Base-by-base conservation (phyloP, 2,113 vertebrate species). In the Leptobrachium ailaonicum region DNA sequence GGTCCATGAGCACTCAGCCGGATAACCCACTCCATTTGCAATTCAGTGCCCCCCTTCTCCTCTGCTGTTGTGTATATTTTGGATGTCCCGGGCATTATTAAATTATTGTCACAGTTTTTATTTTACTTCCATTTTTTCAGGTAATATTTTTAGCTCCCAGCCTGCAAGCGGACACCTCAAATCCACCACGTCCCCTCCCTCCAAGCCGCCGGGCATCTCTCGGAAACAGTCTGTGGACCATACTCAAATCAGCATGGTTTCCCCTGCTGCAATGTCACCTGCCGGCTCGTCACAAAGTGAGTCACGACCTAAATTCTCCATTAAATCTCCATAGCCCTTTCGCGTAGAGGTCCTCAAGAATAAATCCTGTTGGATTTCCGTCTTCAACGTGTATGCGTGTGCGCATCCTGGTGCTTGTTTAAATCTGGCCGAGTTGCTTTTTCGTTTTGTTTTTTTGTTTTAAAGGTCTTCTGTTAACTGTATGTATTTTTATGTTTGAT, bases 221-320 rank as follows among this genome's bases (percentile, higher is more conserved):
- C 95, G 97, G 87, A 99, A 99, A 83, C 96, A 97, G 84, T 98
- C 97, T 10, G 84, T 96, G 90, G 98, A 99, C 86, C 91, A 96
- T 86, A 93, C 84, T 82, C 96, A 96, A 92, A 91, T 95, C 85
- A 93, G 94, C 88, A 91, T 99, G 92, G 93, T 99, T 87, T 98
- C 98, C 62, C 95, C 98, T 6, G 89, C 95, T 71, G 93, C 96
- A 53, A 91, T 96, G 84, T 99, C 98, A 60, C 97, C 98, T 73
- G 96, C 96, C 85, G 93, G 94, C 83, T 94, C 95, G 80, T 93
- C 95, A 85, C 98, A 99, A 93, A 97, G 97, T 98, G 91, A 98
- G 98, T 96, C 86, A 87, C 87, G 84, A 88, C 86, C 87, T 92
- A 91, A 89, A 88, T 89, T 90, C 85, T 88, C 87, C 82, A 83